Base-by-base conservation (phyloP, 2,113 vertebrate species). In the Saimiri boliviensis region DNA sequence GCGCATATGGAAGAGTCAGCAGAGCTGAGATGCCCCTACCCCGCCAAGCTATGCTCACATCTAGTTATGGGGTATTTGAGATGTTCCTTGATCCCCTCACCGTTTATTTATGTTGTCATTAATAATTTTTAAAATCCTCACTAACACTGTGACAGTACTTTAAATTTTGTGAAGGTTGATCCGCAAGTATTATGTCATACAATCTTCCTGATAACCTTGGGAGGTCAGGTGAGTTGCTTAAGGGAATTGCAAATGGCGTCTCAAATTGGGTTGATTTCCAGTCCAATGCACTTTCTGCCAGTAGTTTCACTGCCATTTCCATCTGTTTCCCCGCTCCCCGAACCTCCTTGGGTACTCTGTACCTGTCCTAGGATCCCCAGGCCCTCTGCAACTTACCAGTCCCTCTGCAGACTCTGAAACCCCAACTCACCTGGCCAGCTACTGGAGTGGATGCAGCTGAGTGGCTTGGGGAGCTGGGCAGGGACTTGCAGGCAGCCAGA, bases 401-500 rank as follows among this genome's bases (percentile, higher is more conserved):
- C 35, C 58, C n/a, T 45, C 89, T 71, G 23, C 42, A 71, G 49
- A 76, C 89, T 56, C 85, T 17, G 71, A 82, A 76, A 49, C 23
- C 85, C 70, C 79, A 35, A 94, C 97, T 98, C 98, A 99, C 99
- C 99, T 99, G 99, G 86, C 99, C 98, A 1, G 99, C 98, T 45
- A 99, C 98, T 0, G 99, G 99, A 0, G 99, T 99, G 94, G 99
- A 99, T 35, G 99, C 99, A 13, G 99, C 99, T 0, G 99, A 99
- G 98, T 99, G 99, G 96, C 99, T 99, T 20, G 99, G 99, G 6
- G 99, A 99, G 98, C 99, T 99, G 2, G 99, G 99, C 49, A 99
- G 98, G 35, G 99, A 99, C 96, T 99, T 99, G 98, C 99, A 99
- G 97, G 99, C 99, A 0, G 99, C 99, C 97, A 99, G 97, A 58